phyloP scores from a whole-genome alignment of 2,888 invertebrate genomes.

The Aphodius sticticus region DNA sequence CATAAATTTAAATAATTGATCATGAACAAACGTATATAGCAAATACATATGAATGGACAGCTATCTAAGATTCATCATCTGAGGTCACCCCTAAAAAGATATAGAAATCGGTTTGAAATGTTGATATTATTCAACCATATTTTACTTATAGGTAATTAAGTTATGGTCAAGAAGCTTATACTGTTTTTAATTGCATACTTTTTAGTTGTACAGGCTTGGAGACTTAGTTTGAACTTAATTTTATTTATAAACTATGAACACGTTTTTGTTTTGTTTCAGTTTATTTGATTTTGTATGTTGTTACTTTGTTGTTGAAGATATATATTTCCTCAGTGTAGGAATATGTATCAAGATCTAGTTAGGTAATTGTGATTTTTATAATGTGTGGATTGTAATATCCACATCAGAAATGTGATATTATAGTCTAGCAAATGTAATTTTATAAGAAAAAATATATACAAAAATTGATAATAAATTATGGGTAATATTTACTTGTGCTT shows the following conservation, averaged over 20 bases:
- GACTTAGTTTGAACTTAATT: neutral
- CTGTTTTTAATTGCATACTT: neutral
- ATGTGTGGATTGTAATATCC: slow-evolving; percentile 66
- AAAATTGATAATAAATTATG: slow-evolving; percentile 14
- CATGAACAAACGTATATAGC: too few species aligned
- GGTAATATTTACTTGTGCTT: neutral
- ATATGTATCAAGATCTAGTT: slow-evolving; percentile 9
- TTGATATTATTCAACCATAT: neutral
- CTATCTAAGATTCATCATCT: neutral
- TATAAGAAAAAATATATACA: slow-evolving; percentile 36
- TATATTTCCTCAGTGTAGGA: neutral
- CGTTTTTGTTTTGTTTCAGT: neutral
- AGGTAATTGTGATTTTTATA: slow-evolving; percentile 21
- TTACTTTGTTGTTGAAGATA: neutral
- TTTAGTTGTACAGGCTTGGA: neutral
- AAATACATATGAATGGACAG: too few species aligned
- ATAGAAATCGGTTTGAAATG: neutral
- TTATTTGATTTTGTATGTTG: neutral
- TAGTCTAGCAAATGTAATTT: slow-evolving; percentile 49
- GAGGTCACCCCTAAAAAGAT: neutral
- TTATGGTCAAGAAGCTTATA: neutral
- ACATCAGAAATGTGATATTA: slow-evolving; percentile 78
- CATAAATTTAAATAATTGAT: too few species aligned
- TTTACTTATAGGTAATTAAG: neutral
- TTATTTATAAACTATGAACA: neutral